These are phyloP conservation scores for Gopherus evgoodei DNA, from an alignment of 2,113 vertebrate genomes.

Conservation along the genomic window DNA sequence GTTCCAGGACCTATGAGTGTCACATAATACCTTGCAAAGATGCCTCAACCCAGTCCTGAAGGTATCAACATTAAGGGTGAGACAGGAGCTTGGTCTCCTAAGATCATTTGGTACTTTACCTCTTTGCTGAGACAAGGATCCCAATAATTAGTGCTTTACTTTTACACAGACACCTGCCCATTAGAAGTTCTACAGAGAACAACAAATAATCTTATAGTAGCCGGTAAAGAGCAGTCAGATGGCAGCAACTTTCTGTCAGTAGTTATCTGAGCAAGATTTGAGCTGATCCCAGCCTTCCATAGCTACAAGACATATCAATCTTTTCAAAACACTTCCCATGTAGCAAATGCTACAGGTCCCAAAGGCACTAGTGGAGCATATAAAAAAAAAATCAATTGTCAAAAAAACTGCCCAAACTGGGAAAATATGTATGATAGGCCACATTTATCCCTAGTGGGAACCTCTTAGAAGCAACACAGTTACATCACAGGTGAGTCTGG, in stretches of 20 bases:
- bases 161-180: background rate
- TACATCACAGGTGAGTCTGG: slow-evolving; percentile 41
- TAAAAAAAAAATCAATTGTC: background rate
- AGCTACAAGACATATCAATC: background rate
- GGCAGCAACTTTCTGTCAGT: background rate
- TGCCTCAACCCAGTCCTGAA: background rate
- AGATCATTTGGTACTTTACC: background rate
- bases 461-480: slow-evolving; percentile 11
- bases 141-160: background rate
- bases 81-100: background rate
- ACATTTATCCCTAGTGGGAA: slow-evolving; percentile 3
- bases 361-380: background rate
- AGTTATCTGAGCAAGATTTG: background rate
- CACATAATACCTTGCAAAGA: background rate
- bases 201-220: background rate
- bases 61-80: fast-evolving
- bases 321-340: background rate
- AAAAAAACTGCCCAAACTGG: slow-evolving; percentile 16
- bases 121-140: background rate
- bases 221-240: background rate
- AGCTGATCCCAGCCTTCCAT: background rate
- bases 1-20: too few species aligned
- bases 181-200: background rate
- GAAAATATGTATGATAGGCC: background rate
- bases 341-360: background rate